A percentile compares a stretch with the other conserved stretches of the same genome.
Evolutionary conservation across 2,113 vertebrate species (phyloP).

Genomic region (Hippocampus barbouri): DNA sequence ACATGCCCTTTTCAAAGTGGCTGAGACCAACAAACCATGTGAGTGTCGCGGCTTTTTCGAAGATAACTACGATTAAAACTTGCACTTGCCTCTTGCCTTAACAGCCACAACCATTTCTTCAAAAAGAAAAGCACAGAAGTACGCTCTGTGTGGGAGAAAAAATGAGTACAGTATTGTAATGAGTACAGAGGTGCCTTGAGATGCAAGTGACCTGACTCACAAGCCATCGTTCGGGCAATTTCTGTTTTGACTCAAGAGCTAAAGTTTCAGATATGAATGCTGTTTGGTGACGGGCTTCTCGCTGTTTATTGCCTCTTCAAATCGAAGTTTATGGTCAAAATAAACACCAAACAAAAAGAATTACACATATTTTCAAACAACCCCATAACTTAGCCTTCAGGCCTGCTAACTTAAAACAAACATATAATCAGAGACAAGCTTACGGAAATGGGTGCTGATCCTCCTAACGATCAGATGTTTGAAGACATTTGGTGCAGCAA

Average conservation of each 20-base stretch:
- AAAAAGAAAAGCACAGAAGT: constrained; percentile 11
- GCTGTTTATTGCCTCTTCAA: background rate
- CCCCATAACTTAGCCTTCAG: background rate
- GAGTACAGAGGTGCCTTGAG: background rate
- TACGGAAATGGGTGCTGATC: background rate
- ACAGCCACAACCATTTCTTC: constrained; percentile 29
- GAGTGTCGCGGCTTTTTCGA: constrained; percentile 63
- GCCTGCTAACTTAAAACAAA: background rate
- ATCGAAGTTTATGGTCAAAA: background rate
- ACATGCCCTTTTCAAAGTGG: constrained; percentile 72
- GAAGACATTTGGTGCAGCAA: background rate
- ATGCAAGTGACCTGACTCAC: background rate
- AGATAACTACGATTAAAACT: constrained; percentile 64
- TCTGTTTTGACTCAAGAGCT: background rate
- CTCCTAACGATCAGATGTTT: too few relatives aligned
- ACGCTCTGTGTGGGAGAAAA: background rate
- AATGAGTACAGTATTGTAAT: background rate
- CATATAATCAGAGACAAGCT: background rate
- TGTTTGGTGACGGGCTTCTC: background rate
- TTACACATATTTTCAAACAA: background rate
- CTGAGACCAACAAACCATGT: constrained; percentile 63
- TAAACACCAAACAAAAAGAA: background rate
- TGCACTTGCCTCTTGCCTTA: constrained; percentile 31
- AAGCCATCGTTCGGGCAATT: background rate
- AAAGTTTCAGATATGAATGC: background rate